Percentiles rank a stretch among this genome's conserved stretches.
These are phyloP conservation scores for Nesidiocoris tenuis DNA, from an alignment of 2,888 invertebrate species.

Conservation along the genomic window DNA sequence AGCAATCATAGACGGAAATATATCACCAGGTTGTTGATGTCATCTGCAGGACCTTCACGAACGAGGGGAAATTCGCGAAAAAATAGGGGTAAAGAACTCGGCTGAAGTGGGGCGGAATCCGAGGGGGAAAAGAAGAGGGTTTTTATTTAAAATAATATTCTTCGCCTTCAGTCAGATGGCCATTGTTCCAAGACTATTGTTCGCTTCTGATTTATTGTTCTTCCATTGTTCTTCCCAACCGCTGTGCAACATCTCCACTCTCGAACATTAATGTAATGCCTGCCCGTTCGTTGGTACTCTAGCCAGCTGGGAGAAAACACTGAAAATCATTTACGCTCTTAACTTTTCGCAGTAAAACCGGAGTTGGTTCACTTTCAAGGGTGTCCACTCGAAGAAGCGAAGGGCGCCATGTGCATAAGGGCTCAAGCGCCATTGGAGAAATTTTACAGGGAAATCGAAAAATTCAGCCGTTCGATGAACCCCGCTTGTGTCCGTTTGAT, in stretches of 20 bases:
- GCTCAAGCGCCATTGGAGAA: too few species aligned
- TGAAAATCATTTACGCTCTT: not conserved
- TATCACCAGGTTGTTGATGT: not conserved
- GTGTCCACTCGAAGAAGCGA: too few species aligned
- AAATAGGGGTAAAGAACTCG: not conserved
- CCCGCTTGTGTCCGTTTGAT: too few species aligned
- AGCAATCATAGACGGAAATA: not conserved
- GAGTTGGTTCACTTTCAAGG: too few species aligned
- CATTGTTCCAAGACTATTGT: constrained; percentile 26
- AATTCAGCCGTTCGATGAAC: too few species aligned
- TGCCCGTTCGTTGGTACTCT: not conserved
- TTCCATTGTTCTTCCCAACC: constrained; percentile 17
- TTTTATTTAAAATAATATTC: constrained; percentile 21
- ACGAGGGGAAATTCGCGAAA: too few species aligned
- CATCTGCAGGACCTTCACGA: constrained; percentile 10
- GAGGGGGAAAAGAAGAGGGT: constrained; percentile 1
- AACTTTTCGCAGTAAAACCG: too few species aligned
- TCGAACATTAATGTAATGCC: not conserved
- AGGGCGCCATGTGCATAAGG: too few species aligned
- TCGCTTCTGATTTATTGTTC: constrained; percentile 11
- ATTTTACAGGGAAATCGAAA: too few species aligned
- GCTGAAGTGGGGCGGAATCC: not conserved
- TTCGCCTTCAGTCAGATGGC: constrained; percentile 9
- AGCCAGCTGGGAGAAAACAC: not conserved
- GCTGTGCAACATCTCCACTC: not conserved